These are phyloP conservation scores for Syrrhaptes paradoxus DNA, from an alignment of 2,113 vertebrate species.

Conservation along the genomic window DNA sequence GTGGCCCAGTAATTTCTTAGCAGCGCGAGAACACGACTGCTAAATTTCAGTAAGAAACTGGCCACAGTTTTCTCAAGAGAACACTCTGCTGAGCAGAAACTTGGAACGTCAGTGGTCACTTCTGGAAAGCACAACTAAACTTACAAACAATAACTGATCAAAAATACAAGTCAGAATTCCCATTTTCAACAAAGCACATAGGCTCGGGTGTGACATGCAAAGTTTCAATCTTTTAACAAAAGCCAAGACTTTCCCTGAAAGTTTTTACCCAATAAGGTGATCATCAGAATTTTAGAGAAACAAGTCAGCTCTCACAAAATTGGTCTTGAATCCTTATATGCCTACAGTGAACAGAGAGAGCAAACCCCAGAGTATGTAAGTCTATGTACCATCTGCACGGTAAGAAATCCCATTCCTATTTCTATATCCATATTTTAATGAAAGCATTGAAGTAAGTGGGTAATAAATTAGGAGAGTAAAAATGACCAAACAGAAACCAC, in stretches of 20 bases:
- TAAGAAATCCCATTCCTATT: neutral
- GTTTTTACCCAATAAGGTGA: neutral
- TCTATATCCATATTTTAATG: neutral
- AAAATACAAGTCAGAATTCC: neutral
- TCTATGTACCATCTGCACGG: neutral
- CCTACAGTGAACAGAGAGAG: neutral
- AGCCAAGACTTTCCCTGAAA: neutral
- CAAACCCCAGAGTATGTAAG: neutral
- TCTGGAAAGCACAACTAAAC: neutral
- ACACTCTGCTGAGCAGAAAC: neutral
- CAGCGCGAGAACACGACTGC: neutral
- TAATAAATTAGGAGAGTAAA: neutral
- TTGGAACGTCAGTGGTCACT: neutral
- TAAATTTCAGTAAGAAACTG: neutral
- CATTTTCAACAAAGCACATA: fast-evolving
- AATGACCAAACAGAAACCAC: neutral
- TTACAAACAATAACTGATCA: neutral
- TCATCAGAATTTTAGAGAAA: neutral
- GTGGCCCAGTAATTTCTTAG: neutral
- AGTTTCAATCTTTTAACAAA: neutral
- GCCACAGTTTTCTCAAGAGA: neutral
- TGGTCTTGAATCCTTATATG: neutral
- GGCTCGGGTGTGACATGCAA: neutral
- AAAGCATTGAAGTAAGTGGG: neutral
- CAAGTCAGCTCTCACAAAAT: neutral